Conservation (phyloP, 2,888 invertebrate genomes). For the Allolobophora icterica region DNA sequence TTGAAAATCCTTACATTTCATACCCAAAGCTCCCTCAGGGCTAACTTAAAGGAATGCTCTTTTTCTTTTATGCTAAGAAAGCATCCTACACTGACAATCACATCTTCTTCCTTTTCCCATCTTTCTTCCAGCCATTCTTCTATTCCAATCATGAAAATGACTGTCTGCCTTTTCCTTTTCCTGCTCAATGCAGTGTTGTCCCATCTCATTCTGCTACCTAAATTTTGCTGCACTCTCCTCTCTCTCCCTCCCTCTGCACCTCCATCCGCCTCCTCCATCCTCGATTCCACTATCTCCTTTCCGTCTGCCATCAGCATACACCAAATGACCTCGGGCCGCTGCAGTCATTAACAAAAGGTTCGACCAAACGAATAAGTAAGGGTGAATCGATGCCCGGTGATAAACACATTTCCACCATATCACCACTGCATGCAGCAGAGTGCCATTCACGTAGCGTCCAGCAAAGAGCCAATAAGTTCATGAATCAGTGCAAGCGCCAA, state of each 20-base stretch:
- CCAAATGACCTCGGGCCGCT: not conserved
- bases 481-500: not conserved
- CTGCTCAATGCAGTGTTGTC: not conserved
- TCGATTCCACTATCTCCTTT: not conserved
- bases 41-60: no score
- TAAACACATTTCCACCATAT: not conserved
- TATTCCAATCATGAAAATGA: not conserved
- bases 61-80: no score
- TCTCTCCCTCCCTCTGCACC: not conserved
- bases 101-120: no score
- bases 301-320: not conserved
- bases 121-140: not conserved
- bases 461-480: conserved; percentile 3
- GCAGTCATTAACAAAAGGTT: conserved; percentile 9
- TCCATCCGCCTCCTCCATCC: not conserved
- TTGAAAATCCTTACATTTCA: not conserved
- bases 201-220: not conserved
- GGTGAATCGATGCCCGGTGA: conserved; percentile 8
- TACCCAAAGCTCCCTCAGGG: not conserved
- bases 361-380: not conserved
- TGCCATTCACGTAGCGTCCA: not conserved
- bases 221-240: not conserved
- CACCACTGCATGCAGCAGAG: not conserved
- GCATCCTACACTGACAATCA: no score
- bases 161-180: not conserved